These are phyloP conservation scores for Tinea trinotella DNA, from an alignment of 2,888 invertebrate genomes.

Conservation along the genomic window DNA sequence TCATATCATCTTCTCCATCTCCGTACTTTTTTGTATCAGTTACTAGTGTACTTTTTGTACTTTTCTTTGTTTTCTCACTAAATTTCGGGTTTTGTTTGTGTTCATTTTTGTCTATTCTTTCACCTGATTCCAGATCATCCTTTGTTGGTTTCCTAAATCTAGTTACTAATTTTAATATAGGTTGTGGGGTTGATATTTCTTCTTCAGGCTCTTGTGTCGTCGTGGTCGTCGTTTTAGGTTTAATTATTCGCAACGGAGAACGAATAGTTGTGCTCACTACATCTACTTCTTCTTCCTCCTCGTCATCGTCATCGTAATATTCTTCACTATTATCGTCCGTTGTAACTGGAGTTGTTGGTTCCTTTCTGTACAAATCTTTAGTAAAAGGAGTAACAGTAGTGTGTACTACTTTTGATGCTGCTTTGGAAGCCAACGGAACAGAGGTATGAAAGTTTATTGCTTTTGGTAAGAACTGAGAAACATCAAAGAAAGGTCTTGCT, in stretches of 20 bases:
- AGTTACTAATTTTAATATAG: conserved; percentile 43
- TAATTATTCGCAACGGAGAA: not conserved
- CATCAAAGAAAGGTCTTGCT: conserved; percentile 32
- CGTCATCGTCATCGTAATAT: conserved; percentile 39
- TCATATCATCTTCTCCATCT: conserved; percentile 41
- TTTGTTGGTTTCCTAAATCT: conserved; percentile 40
- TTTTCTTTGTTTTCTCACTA: conserved; percentile 56
- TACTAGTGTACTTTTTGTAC: conserved; percentile 52
- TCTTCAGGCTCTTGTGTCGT: conserved; percentile 31
- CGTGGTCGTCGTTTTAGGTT: conserved; percentile 24
- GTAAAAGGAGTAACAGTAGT: conserved; percentile 19
- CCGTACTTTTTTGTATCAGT: conserved; percentile 60
- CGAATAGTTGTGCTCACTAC: conserved; percentile 25
- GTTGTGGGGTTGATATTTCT: conserved; percentile 25
- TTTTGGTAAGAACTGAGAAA: conserved; percentile 34
- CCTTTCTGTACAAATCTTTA: not conserved
- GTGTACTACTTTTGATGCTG: conserved; percentile 22
- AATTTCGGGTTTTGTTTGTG: conserved; percentile 34
- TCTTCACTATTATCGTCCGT: conserved; percentile 33
- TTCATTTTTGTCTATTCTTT: conserved; percentile 21
- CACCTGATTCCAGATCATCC: conserved; percentile 24
- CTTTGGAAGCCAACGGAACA: conserved; percentile 32
- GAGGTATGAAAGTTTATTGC: conserved; percentile 32
- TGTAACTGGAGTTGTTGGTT: conserved; percentile 20
- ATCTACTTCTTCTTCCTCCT: conserved; percentile 30